Percentiles rank a stretch among this genome's conserved stretches.
These are phyloP conservation scores for Seriola quinqueradiata DNA, from an alignment of 2,113 vertebrate species.

Conservation along the genomic window DNA sequence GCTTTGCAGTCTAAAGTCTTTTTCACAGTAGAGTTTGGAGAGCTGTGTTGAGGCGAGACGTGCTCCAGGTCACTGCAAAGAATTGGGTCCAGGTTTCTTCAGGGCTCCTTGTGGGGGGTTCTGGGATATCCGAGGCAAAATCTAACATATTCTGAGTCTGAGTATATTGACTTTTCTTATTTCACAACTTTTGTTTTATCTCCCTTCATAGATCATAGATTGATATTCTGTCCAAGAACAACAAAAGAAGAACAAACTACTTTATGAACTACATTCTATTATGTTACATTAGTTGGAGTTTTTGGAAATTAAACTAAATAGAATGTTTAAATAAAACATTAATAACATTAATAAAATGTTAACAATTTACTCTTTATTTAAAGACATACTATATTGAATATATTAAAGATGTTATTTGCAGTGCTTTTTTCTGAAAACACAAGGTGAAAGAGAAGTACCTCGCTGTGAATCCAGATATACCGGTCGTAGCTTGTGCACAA, in stretches of 20 bases:
- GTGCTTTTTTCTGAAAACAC: not conserved
- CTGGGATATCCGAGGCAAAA: not conserved
- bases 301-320: not conserved
- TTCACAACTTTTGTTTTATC: not conserved
- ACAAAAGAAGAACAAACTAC: no score
- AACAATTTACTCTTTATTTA: not conserved
- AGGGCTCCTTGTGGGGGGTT: not conserved
- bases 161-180: not conserved
- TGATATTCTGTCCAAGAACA: no score
- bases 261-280: not conserved
- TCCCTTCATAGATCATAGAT: not conserved
- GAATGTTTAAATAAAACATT: not conserved
- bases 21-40: slow-evolving; percentile 28
- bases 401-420: no score
- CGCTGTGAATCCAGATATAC: not conserved
- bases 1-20: slow-evolving; percentile 39
- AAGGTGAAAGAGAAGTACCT: not conserved
- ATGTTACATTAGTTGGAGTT: not conserved
- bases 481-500: not conserved
- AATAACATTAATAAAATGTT: not conserved
- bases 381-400: not conserved
- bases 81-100: slow-evolving; percentile 23
- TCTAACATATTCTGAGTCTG: not conserved
- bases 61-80: slow-evolving; percentile 25
- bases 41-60: slow-evolving; percentile 47